Percentiles rank a stretch among this genome's conserved stretches.
Conservation (phyloP, 2,888 invertebrate species). For the Drosophila niveifrons region DNA sequence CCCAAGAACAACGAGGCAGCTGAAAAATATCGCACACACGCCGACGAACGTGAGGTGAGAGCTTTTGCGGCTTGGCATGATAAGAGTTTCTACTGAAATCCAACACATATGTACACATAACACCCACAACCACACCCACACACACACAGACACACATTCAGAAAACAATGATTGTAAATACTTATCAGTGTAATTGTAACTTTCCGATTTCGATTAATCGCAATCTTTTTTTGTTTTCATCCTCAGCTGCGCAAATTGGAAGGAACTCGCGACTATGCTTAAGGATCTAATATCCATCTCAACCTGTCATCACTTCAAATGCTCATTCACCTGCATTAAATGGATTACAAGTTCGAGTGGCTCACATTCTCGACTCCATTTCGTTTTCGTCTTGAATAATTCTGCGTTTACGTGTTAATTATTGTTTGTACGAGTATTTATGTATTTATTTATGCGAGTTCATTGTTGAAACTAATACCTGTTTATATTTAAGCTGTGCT, state of each 20-base stretch:
- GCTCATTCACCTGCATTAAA: constrained; percentile 42
- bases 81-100: constrained; percentile 67
- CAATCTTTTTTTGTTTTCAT: constrained; percentile 27
- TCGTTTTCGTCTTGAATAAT: constrained; percentile 50
- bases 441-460: constrained; percentile 70
- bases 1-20: constrained; percentile 74
- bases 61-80: constrained; percentile 69
- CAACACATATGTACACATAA: constrained; percentile 11
- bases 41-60: constrained; percentile 90
- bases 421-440: constrained; percentile 60
- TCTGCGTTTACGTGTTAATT: constrained; percentile 52
- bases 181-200: background rate
- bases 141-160: constrained; percentile 28
- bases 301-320: constrained; percentile 26
- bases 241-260: constrained; percentile 82
- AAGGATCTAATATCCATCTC: constrained; percentile 18
- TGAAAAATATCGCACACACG: constrained; percentile 84
- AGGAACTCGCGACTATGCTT: constrained; percentile 73
- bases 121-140: constrained; percentile 10
- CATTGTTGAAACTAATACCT: constrained; percentile 64
- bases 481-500: constrained; percentile 63
- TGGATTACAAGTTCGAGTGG: background rate
- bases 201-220: constrained; percentile 1
- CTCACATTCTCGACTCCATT: constrained; percentile 38
- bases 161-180: constrained; percentile 47